These are phyloP conservation scores for Littorina saxatilis DNA, from an alignment of 1,140 invertebrate genomes.

Conservation along the genomic window DNA sequence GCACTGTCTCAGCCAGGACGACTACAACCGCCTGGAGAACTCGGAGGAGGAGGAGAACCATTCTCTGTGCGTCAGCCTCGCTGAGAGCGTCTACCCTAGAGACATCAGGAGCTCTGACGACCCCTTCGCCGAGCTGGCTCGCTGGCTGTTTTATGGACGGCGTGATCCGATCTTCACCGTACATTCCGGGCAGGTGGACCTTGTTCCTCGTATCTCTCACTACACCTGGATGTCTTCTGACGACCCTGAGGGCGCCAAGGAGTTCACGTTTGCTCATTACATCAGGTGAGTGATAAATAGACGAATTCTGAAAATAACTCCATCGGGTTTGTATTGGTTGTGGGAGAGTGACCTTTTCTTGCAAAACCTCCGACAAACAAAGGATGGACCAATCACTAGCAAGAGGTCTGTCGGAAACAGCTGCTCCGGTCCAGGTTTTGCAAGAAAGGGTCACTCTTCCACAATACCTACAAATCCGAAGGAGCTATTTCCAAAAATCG, in stretches of 20 bases:
- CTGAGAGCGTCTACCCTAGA: conserved; percentile 19
- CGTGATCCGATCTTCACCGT: neutral
- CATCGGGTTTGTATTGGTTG: no score
- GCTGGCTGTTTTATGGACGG: conserved; percentile 37
- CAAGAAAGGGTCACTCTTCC: no score
- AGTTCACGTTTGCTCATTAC: neutral
- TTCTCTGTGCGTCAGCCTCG: conserved; percentile 8
- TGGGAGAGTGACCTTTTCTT: no score
- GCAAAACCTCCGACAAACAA: no score
- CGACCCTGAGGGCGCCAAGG: no score
- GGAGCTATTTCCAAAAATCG: no score
- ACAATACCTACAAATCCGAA: no score
- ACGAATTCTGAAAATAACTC: no score
- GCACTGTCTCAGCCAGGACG: neutral
- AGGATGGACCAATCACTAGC: no score
- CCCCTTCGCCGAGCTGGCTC: conserved; percentile 33
- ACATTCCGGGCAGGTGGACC: neutral
- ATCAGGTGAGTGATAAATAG: neutral
- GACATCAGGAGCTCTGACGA: conserved; percentile 27
- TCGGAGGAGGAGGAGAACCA: neutral
- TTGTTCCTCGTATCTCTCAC: conserved; percentile 30
- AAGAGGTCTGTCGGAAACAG: no score
- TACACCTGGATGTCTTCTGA: conserved; percentile 8
- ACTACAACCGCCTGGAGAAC: neutral
- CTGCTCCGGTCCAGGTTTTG: no score